These are phyloP conservation scores for Ia io DNA, from an alignment of 2,113 vertebrate genomes.

Conservation along the genomic window DNA sequence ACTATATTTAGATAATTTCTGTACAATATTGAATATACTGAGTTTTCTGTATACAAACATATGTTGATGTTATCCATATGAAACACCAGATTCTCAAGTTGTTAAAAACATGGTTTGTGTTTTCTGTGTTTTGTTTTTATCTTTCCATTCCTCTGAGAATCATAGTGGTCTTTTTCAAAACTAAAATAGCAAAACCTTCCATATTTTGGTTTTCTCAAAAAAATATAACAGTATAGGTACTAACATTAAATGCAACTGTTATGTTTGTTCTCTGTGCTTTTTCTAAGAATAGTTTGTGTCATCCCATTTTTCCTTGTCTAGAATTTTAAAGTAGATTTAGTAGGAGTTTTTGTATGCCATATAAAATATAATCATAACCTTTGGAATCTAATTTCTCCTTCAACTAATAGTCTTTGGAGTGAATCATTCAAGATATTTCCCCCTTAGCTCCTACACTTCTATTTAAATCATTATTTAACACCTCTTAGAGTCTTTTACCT, in stretches of 20 bases:
- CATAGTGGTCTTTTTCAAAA: not conserved
- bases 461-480: slow-evolving; percentile 68
- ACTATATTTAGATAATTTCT: not conserved
- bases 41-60: not conserved
- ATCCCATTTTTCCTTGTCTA: not conserved
- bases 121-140: not conserved
- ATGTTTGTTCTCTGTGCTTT: not conserved
- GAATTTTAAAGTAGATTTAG: slow-evolving; percentile 43
- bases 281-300: not conserved
- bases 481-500: slow-evolving; percentile 23
- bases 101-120: not conserved
- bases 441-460: not conserved
- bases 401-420: slow-evolving; percentile 50
- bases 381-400: slow-evolving; percentile 64
- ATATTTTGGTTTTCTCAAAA: not conserved
- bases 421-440: not conserved
- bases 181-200: not conserved
- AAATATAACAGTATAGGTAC: not conserved
- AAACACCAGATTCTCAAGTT: not conserved
- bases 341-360: slow-evolving; percentile 37
- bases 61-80: not conserved
- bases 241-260: slow-evolving; percentile 1
- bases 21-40: not conserved
- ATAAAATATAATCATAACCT: slow-evolving; percentile 57
- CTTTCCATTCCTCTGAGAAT: not conserved